phyloP scores from a whole-genome alignment of 2,888 invertebrate species.

The Uropetala carovei region DNA sequence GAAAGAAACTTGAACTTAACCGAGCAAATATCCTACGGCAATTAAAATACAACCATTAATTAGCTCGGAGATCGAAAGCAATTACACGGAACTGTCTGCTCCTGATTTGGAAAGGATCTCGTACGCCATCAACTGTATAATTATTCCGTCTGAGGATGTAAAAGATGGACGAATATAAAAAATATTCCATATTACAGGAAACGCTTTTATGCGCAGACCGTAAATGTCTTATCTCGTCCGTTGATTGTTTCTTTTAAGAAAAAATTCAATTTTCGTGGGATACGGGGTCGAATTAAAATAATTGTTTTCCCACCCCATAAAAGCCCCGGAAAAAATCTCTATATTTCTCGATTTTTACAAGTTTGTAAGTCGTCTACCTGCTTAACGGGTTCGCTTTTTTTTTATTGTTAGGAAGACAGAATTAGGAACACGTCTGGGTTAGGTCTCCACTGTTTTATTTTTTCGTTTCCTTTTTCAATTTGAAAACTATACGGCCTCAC shows the following conservation, averaged over 20 bases:
- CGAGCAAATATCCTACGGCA: conserved; percentile 29
- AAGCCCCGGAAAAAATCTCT: too few relatives aligned
- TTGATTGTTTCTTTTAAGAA: background rate
- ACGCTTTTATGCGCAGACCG: background rate
- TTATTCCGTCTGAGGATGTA: background rate
- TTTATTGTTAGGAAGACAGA: background rate
- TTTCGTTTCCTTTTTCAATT: background rate
- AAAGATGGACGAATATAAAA: conserved; percentile 8
- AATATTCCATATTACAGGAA: background rate
- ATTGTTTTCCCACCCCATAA: too few relatives aligned
- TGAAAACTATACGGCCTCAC: background rate
- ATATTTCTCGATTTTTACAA: background rate
- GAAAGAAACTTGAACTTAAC: background rate
- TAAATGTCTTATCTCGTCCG: conserved; percentile 6
- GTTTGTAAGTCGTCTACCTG: background rate
- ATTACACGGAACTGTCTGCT: conserved; percentile 21
- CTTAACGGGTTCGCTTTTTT: too few relatives aligned
- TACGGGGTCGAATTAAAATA: background rate
- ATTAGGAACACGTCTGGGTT: background rate
- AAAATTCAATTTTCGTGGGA: background rate
- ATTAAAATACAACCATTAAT: conserved; percentile 32
- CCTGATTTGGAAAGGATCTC: background rate
- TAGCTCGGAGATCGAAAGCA: conserved; percentile 8
- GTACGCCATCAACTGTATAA: background rate
- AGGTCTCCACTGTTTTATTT: background rate